Evolutionary conservation across 2,888 invertebrate genomes (phyloP), one percentile per base, ranked within the genome.

Genomic region (Drosophila neonasuta): DNA sequence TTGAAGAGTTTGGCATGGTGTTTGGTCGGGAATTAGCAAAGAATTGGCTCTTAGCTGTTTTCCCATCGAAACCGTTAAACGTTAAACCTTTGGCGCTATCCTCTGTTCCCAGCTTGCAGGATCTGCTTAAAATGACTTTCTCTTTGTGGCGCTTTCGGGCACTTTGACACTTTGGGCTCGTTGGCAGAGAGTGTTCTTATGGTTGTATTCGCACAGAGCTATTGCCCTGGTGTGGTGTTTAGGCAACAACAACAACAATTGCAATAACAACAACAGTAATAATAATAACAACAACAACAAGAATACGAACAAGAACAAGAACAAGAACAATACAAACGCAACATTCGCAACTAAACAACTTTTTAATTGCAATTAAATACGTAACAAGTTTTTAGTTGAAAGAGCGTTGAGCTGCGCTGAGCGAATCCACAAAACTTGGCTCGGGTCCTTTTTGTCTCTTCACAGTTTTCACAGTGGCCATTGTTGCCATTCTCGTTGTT

Each of bases 361-460:
- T 83, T 83, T 83, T 83, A 83, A 87, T 83, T 83, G 86, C 83
- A 83, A 87, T 83, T 83, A 83, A 83, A 83, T 83, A 87, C 87
- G 86, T 87, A 83, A 83, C 83, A 83, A 83, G 87, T 83, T 83
- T 83, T 83, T 87, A 87, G 87, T 87, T 82, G 87, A 87, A 87
- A 85, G 86, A 36, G 36, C 36, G 36, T n/a, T n/a, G 36, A 36
- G 36, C 36, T 87, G 87, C 65, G 77, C 79, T 52, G 77, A 65
- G 72, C 54, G 49, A 67, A 58, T 52, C 55, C 52, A 36, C 41
- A 73, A 56, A 68, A 86, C 66, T 65, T 80, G 68, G 67, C 45
- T 59, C 50, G 32, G 59, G 34, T 52, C 10, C 56, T 36, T 60
- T 57, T 45, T 54, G n/a, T 24, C 62, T 66, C 66, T 52, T 62